These are phyloP conservation scores for Labeo catla DNA, from an alignment of 2,113 vertebrate species.

Conservation along the genomic window DNA sequence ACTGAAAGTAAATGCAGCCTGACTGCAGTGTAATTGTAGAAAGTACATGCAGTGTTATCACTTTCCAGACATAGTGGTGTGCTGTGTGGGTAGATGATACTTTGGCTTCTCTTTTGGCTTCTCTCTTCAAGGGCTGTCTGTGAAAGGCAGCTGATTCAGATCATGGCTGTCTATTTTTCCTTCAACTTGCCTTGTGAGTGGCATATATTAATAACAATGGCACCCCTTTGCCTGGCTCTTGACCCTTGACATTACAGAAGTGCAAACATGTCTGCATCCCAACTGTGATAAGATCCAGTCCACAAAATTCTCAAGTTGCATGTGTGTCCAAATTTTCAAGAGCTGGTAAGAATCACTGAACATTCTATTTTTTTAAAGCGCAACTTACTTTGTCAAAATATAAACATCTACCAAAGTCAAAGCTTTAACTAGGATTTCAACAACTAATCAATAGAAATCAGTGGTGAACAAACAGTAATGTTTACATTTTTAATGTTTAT, in stretches of 20 bases:
- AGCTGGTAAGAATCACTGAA: neutral
- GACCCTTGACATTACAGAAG: slow-evolving; percentile 34
- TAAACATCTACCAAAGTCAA: neutral
- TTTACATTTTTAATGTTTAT: too few relatives aligned
- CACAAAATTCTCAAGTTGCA: slow-evolving; percentile 1
- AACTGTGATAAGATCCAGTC: slow-evolving; percentile 42
- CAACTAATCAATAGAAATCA: too few relatives aligned
- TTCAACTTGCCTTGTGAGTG: neutral
- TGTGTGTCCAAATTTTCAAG: neutral
- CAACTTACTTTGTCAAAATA: neutral
- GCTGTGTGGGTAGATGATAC: slow-evolving; percentile 33
- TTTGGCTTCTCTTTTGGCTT: slow-evolving; percentile 45
- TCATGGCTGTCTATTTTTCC: slow-evolving; percentile 36
- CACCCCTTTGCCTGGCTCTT: slow-evolving; percentile 20
- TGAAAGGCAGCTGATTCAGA: slow-evolving; percentile 45
- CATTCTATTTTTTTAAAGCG: neutral
- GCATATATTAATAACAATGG: slow-evolving; percentile 34
- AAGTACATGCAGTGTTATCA: slow-evolving; percentile 19
- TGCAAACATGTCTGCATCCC: slow-evolving; percentile 31
- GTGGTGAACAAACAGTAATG: too few relatives aligned
- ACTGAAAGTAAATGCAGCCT: slow-evolving; percentile 38
- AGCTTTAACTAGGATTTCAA: neutral
- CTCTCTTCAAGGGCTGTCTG: slow-evolving; percentile 34
- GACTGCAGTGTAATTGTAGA: slow-evolving; percentile 41
- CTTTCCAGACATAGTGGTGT: slow-evolving; percentile 28